Base-by-base conservation (phyloP, 2,888 invertebrate species). In the Euzophera pinguis region DNA sequence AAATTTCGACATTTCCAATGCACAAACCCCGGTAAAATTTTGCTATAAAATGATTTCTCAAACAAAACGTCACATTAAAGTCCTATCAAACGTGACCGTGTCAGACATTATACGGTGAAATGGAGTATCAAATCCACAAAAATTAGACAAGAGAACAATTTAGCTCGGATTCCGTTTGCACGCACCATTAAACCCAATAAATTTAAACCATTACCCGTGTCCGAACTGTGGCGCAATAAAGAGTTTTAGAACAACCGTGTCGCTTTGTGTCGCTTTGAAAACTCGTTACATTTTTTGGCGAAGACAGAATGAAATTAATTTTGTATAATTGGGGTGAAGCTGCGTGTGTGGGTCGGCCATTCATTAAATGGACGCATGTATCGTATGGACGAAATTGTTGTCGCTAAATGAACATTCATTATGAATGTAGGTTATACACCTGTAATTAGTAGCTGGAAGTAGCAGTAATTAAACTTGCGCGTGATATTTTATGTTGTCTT, bases 151-250 rank as follows among this genome's bases (percentile, higher is more conserved):
- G 75, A 78, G 82, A 78, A 81, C 82, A 80, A 82, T 84, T 84
- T 79, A 77, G 74, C 71, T 68, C 62, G 75, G 81, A 81, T 81
- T 82, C 81, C 78, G 77, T 76, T 79, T 63, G 76, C 67, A 78
- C 78, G 79, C 75, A 57, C 77, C 84, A 86, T 87, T 87, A 78
- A 84, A 81, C 81, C 78, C 84, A 85, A 88, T 88, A 87, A 87
- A 87, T 88, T 88, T 82, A 74, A 77, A 81, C 83, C 80, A 84
- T 88, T 87, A 85, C 79, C 81, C 83, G 71, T 84, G 84, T 84
- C 81, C 84, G 75, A 80, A 72, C 75, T 34, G 32, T 51, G 75
- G 60, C 61, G 76, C 78, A 76, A 80, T 84, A 84, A 82, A 84
- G 68, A 79, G 78, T 72, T 82, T 80, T 75, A 76, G 74, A 75